A percentile compares a stretch with the other conserved stretches of the same genome.
phyloP scores from a whole-genome alignment of 2,113 vertebrate genomes.

The Ptychochromis oligacanthus region DNA sequence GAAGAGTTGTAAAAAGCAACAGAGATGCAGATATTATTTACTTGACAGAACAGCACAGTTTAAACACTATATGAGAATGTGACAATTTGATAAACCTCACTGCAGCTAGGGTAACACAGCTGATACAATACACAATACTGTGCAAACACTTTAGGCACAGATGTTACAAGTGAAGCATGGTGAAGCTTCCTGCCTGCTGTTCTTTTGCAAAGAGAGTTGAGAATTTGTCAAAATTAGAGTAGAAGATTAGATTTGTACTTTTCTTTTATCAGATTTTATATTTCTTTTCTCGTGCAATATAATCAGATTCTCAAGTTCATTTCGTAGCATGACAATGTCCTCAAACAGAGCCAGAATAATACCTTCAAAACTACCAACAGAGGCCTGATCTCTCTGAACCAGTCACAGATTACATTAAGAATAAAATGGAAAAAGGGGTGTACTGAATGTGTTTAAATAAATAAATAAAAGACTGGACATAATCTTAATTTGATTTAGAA shows the following conservation, averaged over 20 bases:
- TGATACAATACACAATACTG: neutral
- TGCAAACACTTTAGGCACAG: neutral
- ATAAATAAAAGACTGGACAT: no score
- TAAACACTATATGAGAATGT: neutral
- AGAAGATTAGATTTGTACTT: neutral
- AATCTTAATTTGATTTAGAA: neutral
- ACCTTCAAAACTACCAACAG: neutral
- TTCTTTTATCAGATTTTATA: no score
- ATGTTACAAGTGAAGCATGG: neutral
- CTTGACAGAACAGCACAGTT: neutral
- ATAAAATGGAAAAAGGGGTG: neutral
- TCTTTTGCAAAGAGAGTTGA: neutral
- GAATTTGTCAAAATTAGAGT: neutral
- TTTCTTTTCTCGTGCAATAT: neutral
- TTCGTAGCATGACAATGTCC: neutral
- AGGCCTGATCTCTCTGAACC: no score
- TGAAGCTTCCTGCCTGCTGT: neutral
- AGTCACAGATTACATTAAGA: no score
- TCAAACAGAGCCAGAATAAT: neutral
- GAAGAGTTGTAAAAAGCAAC: neutral
- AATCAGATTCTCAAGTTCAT: neutral
- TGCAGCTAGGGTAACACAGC: neutral
- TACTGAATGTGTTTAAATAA: neutral
- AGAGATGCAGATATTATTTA: neutral
- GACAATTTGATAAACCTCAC: neutral